These are phyloP conservation scores for Lerista edwardsae DNA, from an alignment of 2,797 vertebrate genomes.

Conservation along the genomic window DNA sequence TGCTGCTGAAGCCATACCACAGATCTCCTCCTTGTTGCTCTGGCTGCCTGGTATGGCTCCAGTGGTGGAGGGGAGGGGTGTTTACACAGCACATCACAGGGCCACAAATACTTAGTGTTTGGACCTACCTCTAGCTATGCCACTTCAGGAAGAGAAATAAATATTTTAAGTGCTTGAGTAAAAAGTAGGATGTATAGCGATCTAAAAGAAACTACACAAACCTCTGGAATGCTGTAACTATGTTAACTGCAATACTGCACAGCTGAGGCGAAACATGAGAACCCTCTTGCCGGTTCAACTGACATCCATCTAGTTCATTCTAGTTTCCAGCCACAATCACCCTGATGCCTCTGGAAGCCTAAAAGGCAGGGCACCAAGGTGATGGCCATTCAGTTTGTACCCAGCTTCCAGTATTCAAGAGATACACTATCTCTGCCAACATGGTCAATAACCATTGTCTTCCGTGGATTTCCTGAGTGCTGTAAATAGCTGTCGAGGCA, in stretches of 20 bases:
- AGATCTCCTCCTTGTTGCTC: too few relatives aligned
- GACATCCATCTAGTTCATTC: not conserved
- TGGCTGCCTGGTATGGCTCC: too few relatives aligned
- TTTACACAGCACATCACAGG: too few relatives aligned
- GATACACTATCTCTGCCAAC: not conserved
- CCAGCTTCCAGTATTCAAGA: not conserved
- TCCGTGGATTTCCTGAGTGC: not conserved
- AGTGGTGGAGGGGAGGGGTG: too few relatives aligned
- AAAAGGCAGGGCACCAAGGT: not conserved
- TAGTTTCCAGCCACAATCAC: not conserved
- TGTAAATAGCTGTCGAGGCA: not conserved
- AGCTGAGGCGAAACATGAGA: not conserved
- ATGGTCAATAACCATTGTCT: not conserved
- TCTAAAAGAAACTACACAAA: not conserved
- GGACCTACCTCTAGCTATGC: too few relatives aligned
- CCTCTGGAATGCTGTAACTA: too few relatives aligned
- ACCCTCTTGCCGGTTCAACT: not conserved
- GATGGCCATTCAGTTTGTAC: too few relatives aligned
- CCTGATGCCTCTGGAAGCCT: not conserved
- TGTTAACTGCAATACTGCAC: not conserved
- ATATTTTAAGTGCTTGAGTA: too few relatives aligned
- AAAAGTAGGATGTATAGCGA: not conserved
- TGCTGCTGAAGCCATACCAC: too few relatives aligned
- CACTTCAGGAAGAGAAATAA: too few relatives aligned
- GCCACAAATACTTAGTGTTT: too few relatives aligned